phyloP scores from a whole-genome alignment of 2,797 vertebrate genomes.

The Rhinoraja longicauda region DNA sequence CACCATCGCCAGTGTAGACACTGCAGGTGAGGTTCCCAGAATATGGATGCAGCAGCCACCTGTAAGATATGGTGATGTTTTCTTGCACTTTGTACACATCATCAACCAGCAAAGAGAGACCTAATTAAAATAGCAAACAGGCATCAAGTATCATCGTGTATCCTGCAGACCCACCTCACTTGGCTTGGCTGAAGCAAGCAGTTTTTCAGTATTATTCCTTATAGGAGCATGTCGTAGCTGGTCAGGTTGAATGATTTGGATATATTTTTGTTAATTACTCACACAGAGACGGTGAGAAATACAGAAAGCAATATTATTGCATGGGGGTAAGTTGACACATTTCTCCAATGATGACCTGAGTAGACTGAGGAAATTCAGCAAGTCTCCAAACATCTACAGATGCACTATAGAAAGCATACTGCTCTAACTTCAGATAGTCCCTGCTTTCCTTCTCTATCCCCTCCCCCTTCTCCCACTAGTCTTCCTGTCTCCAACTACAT shows the following conservation, averaged over 20 bases:
- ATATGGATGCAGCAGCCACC: slow-evolving; percentile 83
- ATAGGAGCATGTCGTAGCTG: not conserved
- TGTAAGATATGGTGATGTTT: slow-evolving; percentile 72
- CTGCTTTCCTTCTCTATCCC: too few relatives aligned
- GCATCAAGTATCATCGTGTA: not conserved
- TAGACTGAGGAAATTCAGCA: too few relatives aligned
- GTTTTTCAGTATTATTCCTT: too few relatives aligned
- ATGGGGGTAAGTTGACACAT: not conserved
- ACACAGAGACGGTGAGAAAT: not conserved
- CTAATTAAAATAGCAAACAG: slow-evolving; percentile 52
- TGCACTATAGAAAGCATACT: too few relatives aligned
- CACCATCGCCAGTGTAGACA: slow-evolving; percentile 77
- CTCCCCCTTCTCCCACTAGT: too few relatives aligned
- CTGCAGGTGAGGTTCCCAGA: slow-evolving; percentile 84
- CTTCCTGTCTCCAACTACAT: too few relatives aligned
- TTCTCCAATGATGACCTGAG: too few relatives aligned
- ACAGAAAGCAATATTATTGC: not conserved
- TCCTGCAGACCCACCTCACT: not conserved
- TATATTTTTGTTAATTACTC: not conserved
- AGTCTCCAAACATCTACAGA: too few relatives aligned
- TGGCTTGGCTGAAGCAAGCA: not conserved
- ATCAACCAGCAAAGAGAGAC: slow-evolving; percentile 66
- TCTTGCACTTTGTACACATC: slow-evolving; percentile 66
- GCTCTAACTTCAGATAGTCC: too few relatives aligned
- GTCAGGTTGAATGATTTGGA: not conserved